These are phyloP conservation scores for Drosophila paracracens DNA, from an alignment of 2,888 invertebrate species.

Conservation along the genomic window DNA sequence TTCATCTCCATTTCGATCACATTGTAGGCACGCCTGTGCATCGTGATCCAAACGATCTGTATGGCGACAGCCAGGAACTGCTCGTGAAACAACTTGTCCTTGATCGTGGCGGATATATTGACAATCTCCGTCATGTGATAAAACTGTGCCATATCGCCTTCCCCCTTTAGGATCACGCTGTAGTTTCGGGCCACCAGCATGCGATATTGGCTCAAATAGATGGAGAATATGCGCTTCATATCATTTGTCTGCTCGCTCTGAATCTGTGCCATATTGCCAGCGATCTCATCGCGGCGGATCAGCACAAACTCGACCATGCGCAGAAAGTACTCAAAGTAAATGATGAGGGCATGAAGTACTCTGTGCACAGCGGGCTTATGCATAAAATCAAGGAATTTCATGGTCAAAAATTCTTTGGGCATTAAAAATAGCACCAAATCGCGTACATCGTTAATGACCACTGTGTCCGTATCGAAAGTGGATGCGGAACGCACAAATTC, in stretches of 20 bases:
- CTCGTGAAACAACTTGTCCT: conserved; percentile 80
- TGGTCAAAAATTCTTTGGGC: conserved; percentile 74
- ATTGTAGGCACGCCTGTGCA: conserved; percentile 81
- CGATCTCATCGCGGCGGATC: conserved; percentile 82
- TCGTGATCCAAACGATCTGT: conserved; percentile 83
- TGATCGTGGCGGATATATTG: conserved; percentile 75
- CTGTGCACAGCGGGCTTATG: conserved; percentile 77
- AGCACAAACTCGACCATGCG: conserved; percentile 82
- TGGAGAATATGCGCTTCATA: conserved; percentile 79
- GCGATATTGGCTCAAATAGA: conserved; percentile 80
- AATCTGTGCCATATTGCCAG: conserved; percentile 72
- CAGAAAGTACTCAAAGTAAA: conserved; percentile 84
- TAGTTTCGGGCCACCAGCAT: conserved; percentile 84
- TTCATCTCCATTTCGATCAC: conserved; percentile 83
- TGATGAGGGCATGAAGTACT: conserved; percentile 81
- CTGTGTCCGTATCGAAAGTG: conserved; percentile 74
- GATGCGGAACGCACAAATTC: conserved; percentile 68
- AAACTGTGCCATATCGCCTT: conserved; percentile 73
- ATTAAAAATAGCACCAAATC: conserved; percentile 81
- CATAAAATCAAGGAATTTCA: conserved; percentile 79
- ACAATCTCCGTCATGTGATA: conserved; percentile 79
- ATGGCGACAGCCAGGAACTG: conserved; percentile 80
- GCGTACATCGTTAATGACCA: conserved; percentile 82
- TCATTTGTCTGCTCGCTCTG: conserved; percentile 78
- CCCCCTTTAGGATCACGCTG: conserved; percentile 79